Percentiles rank a stretch among this genome's conserved stretches.
Conservation (phyloP, 2,113 vertebrate species). For the Donacobius atricapilla region DNA sequence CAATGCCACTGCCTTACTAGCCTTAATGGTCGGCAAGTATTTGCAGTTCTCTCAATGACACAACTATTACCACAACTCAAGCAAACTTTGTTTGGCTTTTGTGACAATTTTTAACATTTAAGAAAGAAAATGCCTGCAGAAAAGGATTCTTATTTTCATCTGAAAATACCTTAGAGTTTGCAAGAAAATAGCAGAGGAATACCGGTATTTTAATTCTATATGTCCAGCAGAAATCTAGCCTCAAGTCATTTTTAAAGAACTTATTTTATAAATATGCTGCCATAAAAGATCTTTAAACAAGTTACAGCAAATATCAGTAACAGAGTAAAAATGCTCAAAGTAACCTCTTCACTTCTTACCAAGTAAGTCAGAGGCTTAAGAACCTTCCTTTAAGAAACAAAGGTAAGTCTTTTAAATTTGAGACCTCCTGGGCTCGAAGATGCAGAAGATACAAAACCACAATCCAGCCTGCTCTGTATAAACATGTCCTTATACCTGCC, state of each 20-base stretch:
- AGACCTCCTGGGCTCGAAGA: background rate
- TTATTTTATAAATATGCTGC: background rate
- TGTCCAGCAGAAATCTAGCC: background rate
- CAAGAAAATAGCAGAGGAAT: background rate
- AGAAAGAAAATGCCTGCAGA: background rate
- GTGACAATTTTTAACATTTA: background rate
- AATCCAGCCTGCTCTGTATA: background rate
- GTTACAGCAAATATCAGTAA: background rate
- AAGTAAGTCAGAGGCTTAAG: background rate
- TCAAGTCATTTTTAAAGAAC: fast-evolving
- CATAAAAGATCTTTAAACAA: background rate
- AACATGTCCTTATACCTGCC: background rate
- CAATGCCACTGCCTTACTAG: background rate
- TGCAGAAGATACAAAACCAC: background rate
- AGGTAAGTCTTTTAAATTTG: background rate
- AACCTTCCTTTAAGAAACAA: background rate
- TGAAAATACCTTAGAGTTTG: background rate
- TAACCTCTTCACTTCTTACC: background rate
- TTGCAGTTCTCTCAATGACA: background rate
- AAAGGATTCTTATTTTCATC: background rate
- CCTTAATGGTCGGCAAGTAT: background rate
- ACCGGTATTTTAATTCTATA: background rate
- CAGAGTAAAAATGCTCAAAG: background rate
- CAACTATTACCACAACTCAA: background rate
- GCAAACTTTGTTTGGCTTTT: background rate